Base-by-base conservation (phyloP, 2,113 vertebrate species). In the Cololabis saira region DNA sequence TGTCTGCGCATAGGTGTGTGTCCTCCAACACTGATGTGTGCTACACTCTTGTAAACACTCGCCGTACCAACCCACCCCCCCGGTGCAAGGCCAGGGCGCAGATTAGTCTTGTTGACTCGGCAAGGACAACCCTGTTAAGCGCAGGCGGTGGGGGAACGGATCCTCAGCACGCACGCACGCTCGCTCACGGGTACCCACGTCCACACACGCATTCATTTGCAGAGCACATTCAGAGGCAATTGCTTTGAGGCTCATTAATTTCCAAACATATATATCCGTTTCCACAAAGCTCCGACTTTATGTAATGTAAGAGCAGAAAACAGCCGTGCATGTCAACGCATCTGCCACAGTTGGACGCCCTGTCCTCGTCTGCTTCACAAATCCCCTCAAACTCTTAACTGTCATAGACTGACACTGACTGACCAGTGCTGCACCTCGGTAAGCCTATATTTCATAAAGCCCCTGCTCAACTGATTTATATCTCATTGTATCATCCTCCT, bases 41-140 rank as follows among this genome's bases (percentile, higher is more conserved):
- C 78, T 76, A 54, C 78, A 71, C 77, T 82, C 86, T 90, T 89
- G 89, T 92, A 90, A 91, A 89, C 75, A 70, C 69, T 52, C 67
- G 63, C 64, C 63, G 24, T 56, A 57, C 53, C 43, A 22, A 54
- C 64, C 67, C 53, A 51, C 50, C 69, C 48, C 45, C 37, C 58
- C 70, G 30, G 82, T 82, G 87, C 84, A 87, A 89, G 89, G 81
- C 91, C 84, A 75, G 83, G 85, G 83, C 75, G 44, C 83, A 91
- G 88, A 93, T 92, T 89, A 89, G 90, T 91, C 89, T 90, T 92
- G 90, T 92, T 90, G 92, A 92, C 87, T 91, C 76, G 82, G 84
- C 92, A 92, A 92, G 92, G 91, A 92, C 91, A n/a, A 86, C 82
- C 83, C 90, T 90, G 90, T 92, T 87, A 90, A 80, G 82, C 80